phyloP scores from a whole-genome alignment of 2,888 invertebrate genomes.

The Watsonalla binaria region DNA sequence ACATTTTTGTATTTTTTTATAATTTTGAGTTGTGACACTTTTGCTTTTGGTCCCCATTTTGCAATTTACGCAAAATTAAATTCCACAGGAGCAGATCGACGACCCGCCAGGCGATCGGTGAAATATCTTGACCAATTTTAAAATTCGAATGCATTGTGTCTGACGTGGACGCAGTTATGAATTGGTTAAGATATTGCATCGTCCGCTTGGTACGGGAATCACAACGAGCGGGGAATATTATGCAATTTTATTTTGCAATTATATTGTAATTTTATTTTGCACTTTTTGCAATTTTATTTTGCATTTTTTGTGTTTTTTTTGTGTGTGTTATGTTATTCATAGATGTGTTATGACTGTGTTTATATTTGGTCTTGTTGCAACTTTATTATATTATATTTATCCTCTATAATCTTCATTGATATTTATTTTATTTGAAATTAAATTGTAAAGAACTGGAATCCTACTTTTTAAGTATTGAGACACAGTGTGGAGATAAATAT shows the following conservation, averaged over 20 bases:
- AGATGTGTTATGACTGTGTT: slow-evolving; percentile 9
- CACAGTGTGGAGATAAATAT: no score
- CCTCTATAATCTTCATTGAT: no score
- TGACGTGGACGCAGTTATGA: slow-evolving; percentile 38
- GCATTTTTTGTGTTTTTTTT: slow-evolving; percentile 10
- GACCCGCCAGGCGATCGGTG: slow-evolving; percentile 68
- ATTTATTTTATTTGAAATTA: no score
- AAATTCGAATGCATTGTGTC: slow-evolving; percentile 26
- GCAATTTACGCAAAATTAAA: not conserved
- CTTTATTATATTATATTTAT: not conserved
- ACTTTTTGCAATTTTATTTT: slow-evolving; percentile 14
- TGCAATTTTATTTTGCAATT: slow-evolving; percentile 12
- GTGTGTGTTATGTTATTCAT: slow-evolving; percentile 1
- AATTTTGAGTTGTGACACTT: not conserved
- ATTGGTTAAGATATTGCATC: slow-evolving; percentile 80
- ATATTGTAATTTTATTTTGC: slow-evolving; percentile 11
- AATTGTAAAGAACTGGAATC: no score
- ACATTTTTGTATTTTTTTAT: no score
- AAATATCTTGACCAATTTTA: slow-evolving; percentile 78
- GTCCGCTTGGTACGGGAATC: slow-evolving; percentile 57
- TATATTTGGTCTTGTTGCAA: slow-evolving; percentile 10
- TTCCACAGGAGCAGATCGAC: not conserved
- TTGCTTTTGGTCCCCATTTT: not conserved
- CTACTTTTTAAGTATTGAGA: no score
- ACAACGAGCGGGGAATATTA: slow-evolving; percentile 34